Evolutionary conservation across 2,797 vertebrate species (phyloP), one percentile per base, ranked within the genome.

Genomic region (Centropyge bicolor): DNA sequence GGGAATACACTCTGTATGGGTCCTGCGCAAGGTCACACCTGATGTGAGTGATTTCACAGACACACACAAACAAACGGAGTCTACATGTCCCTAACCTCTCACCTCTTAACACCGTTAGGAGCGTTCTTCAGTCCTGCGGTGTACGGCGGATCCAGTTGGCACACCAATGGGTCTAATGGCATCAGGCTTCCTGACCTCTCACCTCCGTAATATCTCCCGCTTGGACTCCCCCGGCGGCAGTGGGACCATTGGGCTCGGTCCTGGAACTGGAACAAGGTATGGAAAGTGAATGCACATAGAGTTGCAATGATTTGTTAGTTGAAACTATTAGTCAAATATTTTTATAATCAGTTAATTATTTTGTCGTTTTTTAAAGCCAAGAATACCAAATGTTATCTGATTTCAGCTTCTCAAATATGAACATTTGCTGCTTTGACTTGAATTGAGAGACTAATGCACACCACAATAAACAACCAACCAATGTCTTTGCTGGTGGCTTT

Each of bases 1-100:
- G 88, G 95, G 96, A 85, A 93, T 93, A 62, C 98, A 99, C 88
- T 95, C 96, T 0, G 93, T 99, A 27, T 99, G 98, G 98, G 87
- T 92, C 31, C 94, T 99, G 14, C 96, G 98, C 70, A 97, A 95
- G 90, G 98, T 98, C 64, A 97, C 96, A 69, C 72, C 95, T 24
- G 97, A 99, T 94, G 98, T 99, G 89, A 91, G 77, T 57, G 2
- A 68, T n/a, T 40, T 3, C 1, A 22, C n/a, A 71, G 14, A 40
- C 41, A 51, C 4, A 69, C 16, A 61, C 8, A 20, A 10, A 22
- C 49, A 55, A 41, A 24, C 7, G 52, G 0, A 31, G 9, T 19
- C 2, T 48, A 19, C 55, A 36, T 36, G 68, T 63, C 8, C 22
- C 45, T 81, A 35, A 83, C 19, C 10, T 20, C 9, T 0, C 22